Conservation (phyloP, 64 coral and sea anemone species). For the Astreopora myriophthalma region DNA sequence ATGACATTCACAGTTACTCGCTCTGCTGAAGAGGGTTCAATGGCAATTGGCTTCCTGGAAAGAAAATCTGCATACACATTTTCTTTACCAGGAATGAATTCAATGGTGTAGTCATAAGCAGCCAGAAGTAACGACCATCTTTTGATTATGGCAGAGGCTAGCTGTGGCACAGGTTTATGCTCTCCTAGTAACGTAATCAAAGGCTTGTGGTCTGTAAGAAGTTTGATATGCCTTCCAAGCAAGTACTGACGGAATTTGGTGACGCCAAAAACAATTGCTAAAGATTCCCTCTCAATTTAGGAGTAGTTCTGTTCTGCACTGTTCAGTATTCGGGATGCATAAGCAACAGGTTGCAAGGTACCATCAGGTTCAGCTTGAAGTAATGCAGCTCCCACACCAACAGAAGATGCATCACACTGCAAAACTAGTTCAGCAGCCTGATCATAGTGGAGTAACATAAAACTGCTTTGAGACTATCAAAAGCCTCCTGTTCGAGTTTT, state of each 20-base stretch:
- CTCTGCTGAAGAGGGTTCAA: not conserved
- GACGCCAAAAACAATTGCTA: conserved; percentile 47
- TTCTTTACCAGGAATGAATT: conserved; percentile 54
- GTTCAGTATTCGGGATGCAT: conserved; percentile 38
- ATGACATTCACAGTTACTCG: conserved; percentile 28
- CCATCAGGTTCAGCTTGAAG: conserved; percentile 36
- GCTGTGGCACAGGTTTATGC: conserved; percentile 21
- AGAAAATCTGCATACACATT: conserved; percentile 54
- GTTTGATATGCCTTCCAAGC: conserved; percentile 7
- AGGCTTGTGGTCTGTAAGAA: conserved; percentile 54
- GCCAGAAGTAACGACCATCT: conserved; percentile 59
- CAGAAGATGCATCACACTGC: conserved; percentile 50
- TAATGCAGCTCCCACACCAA: conserved; percentile 12
- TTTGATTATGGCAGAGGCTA: conserved; percentile 47
- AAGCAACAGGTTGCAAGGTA: conserved; percentile 30
- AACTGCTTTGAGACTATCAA: conserved; percentile 15
- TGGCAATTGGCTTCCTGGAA: not conserved
- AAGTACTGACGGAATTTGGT: conserved; percentile 45
- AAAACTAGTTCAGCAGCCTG: conserved; percentile 31
- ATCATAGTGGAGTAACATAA: conserved; percentile 55
- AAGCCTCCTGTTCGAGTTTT: conserved; percentile 33
- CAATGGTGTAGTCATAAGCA: conserved; percentile 67
- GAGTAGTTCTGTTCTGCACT: conserved; percentile 60
- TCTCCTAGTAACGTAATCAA: conserved; percentile 8
- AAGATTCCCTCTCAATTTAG: conserved; percentile 40